Evolutionary conservation across 2,888 invertebrate genomes (phyloP), one percentile per base, ranked within the genome.

Genomic region (Lasioglossum pauxillum): DNA sequence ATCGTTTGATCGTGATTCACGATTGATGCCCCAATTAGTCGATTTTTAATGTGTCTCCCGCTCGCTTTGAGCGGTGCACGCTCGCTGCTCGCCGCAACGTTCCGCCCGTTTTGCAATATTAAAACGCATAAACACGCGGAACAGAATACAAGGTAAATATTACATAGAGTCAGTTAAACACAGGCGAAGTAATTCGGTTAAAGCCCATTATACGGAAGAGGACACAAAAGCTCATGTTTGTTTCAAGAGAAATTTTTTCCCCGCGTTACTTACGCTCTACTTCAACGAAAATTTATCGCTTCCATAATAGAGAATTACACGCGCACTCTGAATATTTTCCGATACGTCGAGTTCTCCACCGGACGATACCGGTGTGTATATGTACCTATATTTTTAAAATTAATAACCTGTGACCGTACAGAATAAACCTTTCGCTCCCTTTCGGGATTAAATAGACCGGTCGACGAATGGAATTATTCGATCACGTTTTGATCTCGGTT

Each of bases 41-140:
- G 57, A 57, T 57, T 57, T 57, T 57, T n/a, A n/a, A n/a, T 12
- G n/a, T 57, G n/a, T 57, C 12, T 12, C 57, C 4, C 5, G n/a
- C n/a, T n/a, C 57, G 57, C 57, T 57, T 57, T 57, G 57, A 57
- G 12, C 57, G 4, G 12, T 4, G 0, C 57, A 10, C 57, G 57
- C 8, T n/a, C 10, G 3, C 10, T 23, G 57, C 3, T 4, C 12
- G 23, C 57, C 10, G 12, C 57, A 57, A n/a, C 57, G 57, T 57
- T 57, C 57, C n/a, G n/a, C 3, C 23, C 53, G 23, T 57, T 57
- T 12, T n/a, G n/a, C n/a, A 57, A 57, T 57, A 57, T 57, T 57
- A 57, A 57, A 57, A 57, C 12, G 57, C 57, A 57, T 57, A 57
- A 57, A 57, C 57, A n/a, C 57, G n/a, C 57, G n/a, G n/a, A n/a